These are phyloP conservation scores for Dolichopus griseipennis DNA, from an alignment of 2,888 invertebrate species.

Conservation along the genomic window DNA sequence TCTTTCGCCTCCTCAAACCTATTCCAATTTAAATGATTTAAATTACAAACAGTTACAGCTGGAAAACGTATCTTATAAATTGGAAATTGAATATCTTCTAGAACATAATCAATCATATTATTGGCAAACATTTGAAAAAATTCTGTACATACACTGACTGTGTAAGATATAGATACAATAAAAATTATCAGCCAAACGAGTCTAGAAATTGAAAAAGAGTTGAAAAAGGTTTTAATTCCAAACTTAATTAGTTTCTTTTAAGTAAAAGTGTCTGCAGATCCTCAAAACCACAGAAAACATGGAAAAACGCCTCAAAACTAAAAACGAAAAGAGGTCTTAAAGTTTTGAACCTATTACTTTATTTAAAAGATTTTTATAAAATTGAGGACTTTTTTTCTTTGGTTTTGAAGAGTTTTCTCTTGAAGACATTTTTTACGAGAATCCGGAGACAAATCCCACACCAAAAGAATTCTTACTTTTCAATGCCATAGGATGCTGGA, in stretches of 20 bases:
- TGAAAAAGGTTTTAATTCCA: too few species aligned
- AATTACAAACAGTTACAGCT: slow-evolving; percentile 35
- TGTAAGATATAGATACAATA: not conserved
- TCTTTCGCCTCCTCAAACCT: slow-evolving; percentile 30
- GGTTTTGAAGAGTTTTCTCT: too few species aligned
- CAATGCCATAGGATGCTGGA: slow-evolving; percentile 29
- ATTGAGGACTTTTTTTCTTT: too few species aligned
- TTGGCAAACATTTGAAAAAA: not conserved
- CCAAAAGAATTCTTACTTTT: slow-evolving; percentile 30
- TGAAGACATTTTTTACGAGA: too few species aligned
- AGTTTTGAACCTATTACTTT: too few species aligned
- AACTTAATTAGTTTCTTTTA: too few species aligned
- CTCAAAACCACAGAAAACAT: too few species aligned
- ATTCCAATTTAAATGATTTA: slow-evolving; percentile 37
- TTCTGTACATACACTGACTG: not conserved
- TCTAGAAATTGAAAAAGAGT: not conserved
- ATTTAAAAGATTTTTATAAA: too few species aligned
- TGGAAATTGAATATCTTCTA: slow-evolving; percentile 38
- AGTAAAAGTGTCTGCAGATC: too few species aligned
- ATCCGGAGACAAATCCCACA: too few species aligned
- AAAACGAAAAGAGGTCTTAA: too few species aligned
- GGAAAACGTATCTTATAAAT: slow-evolving; percentile 36
- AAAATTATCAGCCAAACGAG: not conserved
- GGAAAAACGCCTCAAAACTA: too few species aligned
- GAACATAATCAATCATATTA: slow-evolving; percentile 28